Base-by-base conservation (phyloP, 2,797 vertebrate species). In the Falco rusticolus region DNA sequence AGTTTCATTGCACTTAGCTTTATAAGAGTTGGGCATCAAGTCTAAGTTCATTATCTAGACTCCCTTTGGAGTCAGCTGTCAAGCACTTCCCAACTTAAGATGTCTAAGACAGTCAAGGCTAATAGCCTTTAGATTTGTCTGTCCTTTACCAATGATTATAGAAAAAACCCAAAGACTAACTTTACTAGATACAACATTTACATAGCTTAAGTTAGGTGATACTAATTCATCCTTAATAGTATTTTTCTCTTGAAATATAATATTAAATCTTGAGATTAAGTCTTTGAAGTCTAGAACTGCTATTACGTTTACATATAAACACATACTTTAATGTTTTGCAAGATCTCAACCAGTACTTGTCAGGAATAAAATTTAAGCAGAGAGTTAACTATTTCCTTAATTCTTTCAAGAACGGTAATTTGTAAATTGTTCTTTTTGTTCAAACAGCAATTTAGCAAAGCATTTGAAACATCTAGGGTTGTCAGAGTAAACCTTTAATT, bases 341-440 rank as follows among this genome's bases (percentile, higher is more conserved):
- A 79, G 33, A 70, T 41, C 41, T 75, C 69, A 75, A 50, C 5
- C 24, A 90, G 12, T 16, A 72, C 21, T 77, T 90, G 15, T 16
- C 50, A 60, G 50, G 47, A 85, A 47, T 47, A 84, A 74, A 86
- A 70, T 90, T 47, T 78, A 14, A 69, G n/a, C 21, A 87, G 45
- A 51, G 25, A 64, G 28, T 33, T 76, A 59, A 5, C 17, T 39
- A 34, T 94, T 87, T 94, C 50, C 66, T 90, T 84, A 5, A 25
- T 91, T 86, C 37, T 17, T 89, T 83, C n/a, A 82, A 84, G 57
- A 94, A 77, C 43, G 11, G 28, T 64, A 77, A 86, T 92, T 65
- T 83, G 11, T 76, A 93, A 96, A 88, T 76, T 71, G 75, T 33
- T 94, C 3, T 33, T 89, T 82, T 96, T 89, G 25, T 77, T 90